Evolutionary conservation across 2,113 vertebrate genomes (phyloP).

Genomic region (Cottus gobio): DNA sequence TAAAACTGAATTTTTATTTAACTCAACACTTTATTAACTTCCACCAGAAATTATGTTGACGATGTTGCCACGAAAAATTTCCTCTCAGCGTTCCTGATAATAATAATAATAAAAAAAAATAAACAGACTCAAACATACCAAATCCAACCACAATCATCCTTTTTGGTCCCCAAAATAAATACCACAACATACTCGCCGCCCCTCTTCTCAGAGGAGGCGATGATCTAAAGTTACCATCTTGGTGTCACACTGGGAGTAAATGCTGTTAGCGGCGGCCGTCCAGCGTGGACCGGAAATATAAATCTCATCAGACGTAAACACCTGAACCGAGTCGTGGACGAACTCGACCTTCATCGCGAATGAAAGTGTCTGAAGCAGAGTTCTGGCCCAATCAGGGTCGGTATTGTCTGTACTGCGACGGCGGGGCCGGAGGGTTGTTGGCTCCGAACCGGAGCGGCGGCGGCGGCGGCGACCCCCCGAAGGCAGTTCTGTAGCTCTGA

Average conservation of each 20-base stretch:
- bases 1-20: not conserved
- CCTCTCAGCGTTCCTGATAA: not conserved
- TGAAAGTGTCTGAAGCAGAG: not conserved
- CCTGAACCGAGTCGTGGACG: not conserved
- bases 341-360: not conserved
- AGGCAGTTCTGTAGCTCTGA: slow-evolving; percentile 89
- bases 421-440: slow-evolving; percentile 74
- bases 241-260: not conserved
- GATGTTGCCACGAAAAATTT: not conserved
- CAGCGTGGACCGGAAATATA: not conserved
- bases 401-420: slow-evolving; percentile 82
- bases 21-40: not conserved
- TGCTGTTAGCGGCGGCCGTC: not conserved
- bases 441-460: slow-evolving; percentile 83
- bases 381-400: slow-evolving; percentile 79
- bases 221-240: not conserved
- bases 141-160: slow-evolving; percentile 31
- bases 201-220: not conserved
- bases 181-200: slow-evolving; percentile 5
- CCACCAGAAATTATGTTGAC: not conserved
- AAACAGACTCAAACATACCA: slow-evolving; percentile 22
- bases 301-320: not conserved
- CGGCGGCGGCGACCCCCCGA: slow-evolving; percentile 67
- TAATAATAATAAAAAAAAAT: not conserved
- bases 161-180: slow-evolving; percentile 69